Conservation (phyloP, 2,888 invertebrate genomes). For the Trachelus tabidus region DNA sequence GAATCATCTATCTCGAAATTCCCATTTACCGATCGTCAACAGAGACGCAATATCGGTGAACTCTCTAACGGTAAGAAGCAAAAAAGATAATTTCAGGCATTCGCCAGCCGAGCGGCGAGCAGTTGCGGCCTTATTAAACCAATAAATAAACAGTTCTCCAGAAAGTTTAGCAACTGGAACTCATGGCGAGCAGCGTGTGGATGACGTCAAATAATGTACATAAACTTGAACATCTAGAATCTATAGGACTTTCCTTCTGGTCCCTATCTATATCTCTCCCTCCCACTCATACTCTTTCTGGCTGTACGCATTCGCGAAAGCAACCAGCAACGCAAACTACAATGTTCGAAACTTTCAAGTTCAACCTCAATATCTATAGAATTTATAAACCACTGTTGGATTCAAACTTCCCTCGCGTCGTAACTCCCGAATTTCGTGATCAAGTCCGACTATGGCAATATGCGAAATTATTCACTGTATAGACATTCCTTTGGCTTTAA, state of each 20-base stretch:
- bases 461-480: not conserved
- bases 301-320: not conserved
- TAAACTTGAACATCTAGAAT: not conserved
- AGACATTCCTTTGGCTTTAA: not conserved
- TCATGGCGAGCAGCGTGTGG: conserved; percentile 7
- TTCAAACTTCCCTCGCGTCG: not conserved
- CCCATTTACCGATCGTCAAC: not conserved
- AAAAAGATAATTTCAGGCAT: not conserved
- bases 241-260: not conserved
- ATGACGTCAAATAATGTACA: conserved; percentile 30
- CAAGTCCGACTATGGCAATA: not conserved
- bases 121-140: conserved; percentile 35
- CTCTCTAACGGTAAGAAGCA: not conserved
- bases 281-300: not conserved
- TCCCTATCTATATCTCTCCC: not conserved
- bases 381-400: not conserved
- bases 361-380: not conserved
- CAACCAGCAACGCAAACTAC: not conserved
- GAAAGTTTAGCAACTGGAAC: not conserved
- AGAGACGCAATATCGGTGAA: not conserved
- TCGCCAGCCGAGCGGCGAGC: not conserved
- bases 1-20: not conserved
- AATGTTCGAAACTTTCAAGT: not conserved
- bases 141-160: conserved; percentile 35
- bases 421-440: not conserved